These are phyloP conservation scores for Epistrophella euchroma DNA, from an alignment of 2,888 invertebrate species.

Conservation along the genomic window DNA sequence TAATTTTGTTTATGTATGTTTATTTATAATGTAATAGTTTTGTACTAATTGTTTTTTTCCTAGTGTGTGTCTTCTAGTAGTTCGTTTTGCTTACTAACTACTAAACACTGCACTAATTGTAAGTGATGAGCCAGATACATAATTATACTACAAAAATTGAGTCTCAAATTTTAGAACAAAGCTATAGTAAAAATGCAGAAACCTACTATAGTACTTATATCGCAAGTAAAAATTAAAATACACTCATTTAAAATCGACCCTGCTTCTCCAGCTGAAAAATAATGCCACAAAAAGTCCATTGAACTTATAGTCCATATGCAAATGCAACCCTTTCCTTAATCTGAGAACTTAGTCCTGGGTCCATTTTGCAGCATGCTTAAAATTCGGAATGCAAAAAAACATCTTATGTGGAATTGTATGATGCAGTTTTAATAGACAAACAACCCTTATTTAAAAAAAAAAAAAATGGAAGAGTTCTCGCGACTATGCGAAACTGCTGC, in stretches of 20 bases:
- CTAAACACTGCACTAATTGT: too few relatives aligned
- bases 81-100: too few relatives aligned
- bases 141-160: too few relatives aligned
- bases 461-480: not conserved
- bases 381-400: not conserved
- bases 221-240: too few relatives aligned
- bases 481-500: not conserved
- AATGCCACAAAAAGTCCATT: not conserved
- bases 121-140: too few relatives aligned
- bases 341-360: not conserved
- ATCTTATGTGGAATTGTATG: not conserved
- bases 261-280: not conserved
- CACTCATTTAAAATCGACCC: not conserved
- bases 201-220: too few relatives aligned
- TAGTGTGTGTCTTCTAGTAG: too few relatives aligned
- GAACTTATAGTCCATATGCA: not conserved
- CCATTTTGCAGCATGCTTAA: not conserved
- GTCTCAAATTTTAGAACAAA: too few relatives aligned
- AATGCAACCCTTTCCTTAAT: not conserved
- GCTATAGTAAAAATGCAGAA: too few relatives aligned
- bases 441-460: not conserved
- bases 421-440: not conserved
- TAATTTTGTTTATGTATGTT: too few relatives aligned
- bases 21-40: too few relatives aligned
- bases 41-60: too few relatives aligned